Evolutionary conservation across 2,113 vertebrate species (phyloP).

Genomic region (Psittacula cyanocephala): DNA sequence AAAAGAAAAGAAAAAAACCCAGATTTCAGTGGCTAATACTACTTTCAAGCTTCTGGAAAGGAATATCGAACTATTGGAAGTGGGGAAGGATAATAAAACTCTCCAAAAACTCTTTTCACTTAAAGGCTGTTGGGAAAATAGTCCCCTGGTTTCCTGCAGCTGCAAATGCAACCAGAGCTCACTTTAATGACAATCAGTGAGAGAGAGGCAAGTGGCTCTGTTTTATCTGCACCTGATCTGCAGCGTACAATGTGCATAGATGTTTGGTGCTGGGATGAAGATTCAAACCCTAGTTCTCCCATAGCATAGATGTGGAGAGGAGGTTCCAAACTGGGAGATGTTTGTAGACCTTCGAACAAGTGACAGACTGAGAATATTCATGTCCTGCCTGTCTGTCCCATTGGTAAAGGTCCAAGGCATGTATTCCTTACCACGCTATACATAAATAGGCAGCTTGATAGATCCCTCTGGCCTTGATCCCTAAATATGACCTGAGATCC

Average conservation of each 20-base stretch:
- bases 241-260: background rate
- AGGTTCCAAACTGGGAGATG: background rate
- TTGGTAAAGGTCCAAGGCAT: background rate
- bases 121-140: conserved; percentile 5
- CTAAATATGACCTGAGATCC: background rate
- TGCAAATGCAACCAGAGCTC: background rate
- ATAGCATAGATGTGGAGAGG: background rate
- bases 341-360: background rate
- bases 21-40: background rate
- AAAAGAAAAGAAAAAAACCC: background rate
- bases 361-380: background rate
- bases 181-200: background rate
- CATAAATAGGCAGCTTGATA: background rate
- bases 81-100: background rate
- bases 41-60: background rate
- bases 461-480: background rate
- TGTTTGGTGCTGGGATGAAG: background rate
- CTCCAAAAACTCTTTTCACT: background rate
- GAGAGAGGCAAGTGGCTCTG: background rate
- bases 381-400: background rate
- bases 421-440: background rate
- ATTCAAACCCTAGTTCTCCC: background rate
- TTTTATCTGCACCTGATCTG: background rate
- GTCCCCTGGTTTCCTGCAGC: background rate
- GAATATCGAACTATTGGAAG: background rate